These are phyloP conservation scores for Boloria euphrosyne DNA, from an alignment of 2,888 invertebrate species.

Conservation along the genomic window DNA sequence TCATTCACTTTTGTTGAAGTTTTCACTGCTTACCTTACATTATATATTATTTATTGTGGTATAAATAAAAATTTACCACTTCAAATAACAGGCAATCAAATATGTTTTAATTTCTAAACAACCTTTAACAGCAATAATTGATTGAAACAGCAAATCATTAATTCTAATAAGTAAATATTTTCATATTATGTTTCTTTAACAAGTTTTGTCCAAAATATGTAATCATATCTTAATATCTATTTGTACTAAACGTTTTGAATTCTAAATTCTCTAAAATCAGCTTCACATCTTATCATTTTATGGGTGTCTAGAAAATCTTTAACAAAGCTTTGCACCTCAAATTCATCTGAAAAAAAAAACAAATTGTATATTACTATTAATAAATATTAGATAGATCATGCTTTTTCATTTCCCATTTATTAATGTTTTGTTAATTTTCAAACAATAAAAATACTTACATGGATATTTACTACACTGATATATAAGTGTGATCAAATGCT, in stretches of 20 bases:
- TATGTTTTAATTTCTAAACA: too few relatives aligned
- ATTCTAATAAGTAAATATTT: too few relatives aligned
- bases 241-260: slow-evolving; percentile 60
- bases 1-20: too few relatives aligned
- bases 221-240: neutral
- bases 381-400: neutral
- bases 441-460: slow-evolving; percentile 58
- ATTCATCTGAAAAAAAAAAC: slow-evolving; percentile 72
- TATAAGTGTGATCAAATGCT: slow-evolving; percentile 82
- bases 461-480: slow-evolving; percentile 81
- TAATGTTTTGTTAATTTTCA: neutral
- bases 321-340: slow-evolving; percentile 78
- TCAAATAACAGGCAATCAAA: too few relatives aligned
- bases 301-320: slow-evolving; percentile 77
- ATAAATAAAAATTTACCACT: too few relatives aligned
- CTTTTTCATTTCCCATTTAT: too few relatives aligned
- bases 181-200: too few relatives aligned
- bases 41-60: too few relatives aligned
- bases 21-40: too few relatives aligned
- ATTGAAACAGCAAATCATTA: too few relatives aligned
- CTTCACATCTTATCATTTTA: slow-evolving; percentile 75
- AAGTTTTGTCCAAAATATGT: too few relatives aligned
- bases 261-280: slow-evolving; percentile 71
- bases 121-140: too few relatives aligned
- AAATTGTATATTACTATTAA: slow-evolving; percentile 18